Evolutionary conservation across 2,888 invertebrate species (phyloP), one percentile per base, ranked within the genome.

Genomic region (Calliscelio sp.): DNA sequence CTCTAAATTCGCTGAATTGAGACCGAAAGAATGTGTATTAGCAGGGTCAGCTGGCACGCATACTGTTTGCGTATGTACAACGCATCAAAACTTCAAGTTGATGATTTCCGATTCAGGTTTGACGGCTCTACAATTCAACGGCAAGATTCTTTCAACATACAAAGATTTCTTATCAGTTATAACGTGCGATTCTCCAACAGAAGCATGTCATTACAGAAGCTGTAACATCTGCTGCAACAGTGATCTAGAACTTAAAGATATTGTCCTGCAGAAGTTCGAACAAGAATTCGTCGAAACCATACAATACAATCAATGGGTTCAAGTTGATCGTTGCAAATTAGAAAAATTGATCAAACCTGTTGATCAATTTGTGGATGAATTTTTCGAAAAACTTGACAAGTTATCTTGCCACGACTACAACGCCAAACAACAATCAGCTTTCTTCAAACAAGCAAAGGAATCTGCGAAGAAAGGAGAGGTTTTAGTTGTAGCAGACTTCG

Each of bases 251-350:
- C 38, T 38, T 2, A 38, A 38, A 38, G 11, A 38, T 38, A 3
- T 38, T 38, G 5, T 38, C 5, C 38, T 8, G 38, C 7, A 32
- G 22, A 35, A 35, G 2, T 57, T 57, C 11, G 57, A 57, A 57
- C 1, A 57, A 2, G 16, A 32, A 5, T 51, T 51, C 16, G n/a
- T 68, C 14, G 53, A 68, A 59, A 61, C 61, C 25, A 65, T 87
- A 20, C 73, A 57, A 32, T 86, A 66, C 35, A 75, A 88, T 7
- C 86, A 88, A 63, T 86, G 87, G 86, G 53, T 77, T n/a, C 68
- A 81, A 22, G 66, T 68, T 5, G 79, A 88, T 68, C 68, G 85
- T 16, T 84, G 80, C 65, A 59, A 70, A 20, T 49, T 86, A 32
- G 84, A 68, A 82, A 79, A 80, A 1, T 59, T 87, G 38, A 41